Evolutionary conservation across 2,797 vertebrate species (phyloP), one percentile per base, ranked within the genome.

Genomic region (Cuculus canorus): DNA sequence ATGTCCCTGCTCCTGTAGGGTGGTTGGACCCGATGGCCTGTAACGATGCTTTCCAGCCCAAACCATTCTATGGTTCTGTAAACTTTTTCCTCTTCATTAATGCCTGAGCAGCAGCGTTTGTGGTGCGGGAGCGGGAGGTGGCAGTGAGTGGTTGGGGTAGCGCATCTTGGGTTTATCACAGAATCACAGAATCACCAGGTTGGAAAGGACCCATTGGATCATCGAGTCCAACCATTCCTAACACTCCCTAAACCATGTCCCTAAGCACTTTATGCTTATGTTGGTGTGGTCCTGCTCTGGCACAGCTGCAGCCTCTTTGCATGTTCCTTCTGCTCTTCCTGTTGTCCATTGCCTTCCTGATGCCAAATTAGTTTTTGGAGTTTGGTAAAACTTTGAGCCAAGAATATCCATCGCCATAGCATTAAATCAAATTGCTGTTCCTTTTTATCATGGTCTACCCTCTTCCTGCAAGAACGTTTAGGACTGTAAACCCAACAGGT

Each of bases 11-110:
- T 43, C 17, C 43, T 43, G 43, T 17, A 43, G 43, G 43, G 17
- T n/a, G 14, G 43, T 43, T 14, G 17, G 17, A 43, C 43, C 43
- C 19, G 21, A 47, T 47, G 45, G 22, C 45, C 19, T 22, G 21
- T 21, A 47, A 47, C 21, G 19, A 45, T 45, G 21, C 45, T 22
- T 21, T 47, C 45, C 21, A 22, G 17, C 45, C 17, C 18, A 47
- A 47, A 11, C 8, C 45, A 21, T 47, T 22, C 45, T 21, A 10
- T 47, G 45, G 47, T 22, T 21, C 45, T 47, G 8, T 47, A 30
- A 35, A 13, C 1, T 3, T 35, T 8, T 24, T 45, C 19, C 17
- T 60, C 43, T 53, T 19, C 1, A 3, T 15, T 5, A 2, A 0
- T 14, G 37, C 6, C 30, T 27, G 6, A 43, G 50, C 5, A 57